Evolutionary conservation across 2,113 vertebrate species (phyloP), one percentile per base, ranked within the genome.

Genomic region (Sprattus sprattus): DNA sequence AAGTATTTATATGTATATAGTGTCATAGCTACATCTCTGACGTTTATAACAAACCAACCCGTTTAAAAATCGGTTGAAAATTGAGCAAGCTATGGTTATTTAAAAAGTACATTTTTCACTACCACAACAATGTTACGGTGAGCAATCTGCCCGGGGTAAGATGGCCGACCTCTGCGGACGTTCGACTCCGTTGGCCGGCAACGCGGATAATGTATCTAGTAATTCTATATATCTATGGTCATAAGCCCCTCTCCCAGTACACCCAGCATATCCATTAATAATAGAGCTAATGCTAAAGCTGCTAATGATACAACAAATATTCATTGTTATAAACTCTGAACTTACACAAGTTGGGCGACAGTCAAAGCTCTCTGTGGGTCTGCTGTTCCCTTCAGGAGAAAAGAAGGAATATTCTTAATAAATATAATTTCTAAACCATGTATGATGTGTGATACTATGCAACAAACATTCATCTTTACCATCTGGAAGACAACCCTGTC

Each of bases 311-410:
- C 54, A 60, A 22, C 0, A 60, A 18, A 60, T 22, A 60, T 5
- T 60, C 18, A 4, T 22, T 18, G 20, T 60, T 60, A 60, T 22
- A 60, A 6, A 60, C 20, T 22, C 49, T 84, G 13, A 28, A 98
- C 98, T 97, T 94, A 99, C 98, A 99, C 95, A 57, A 99, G 96
- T 84, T 91, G 95, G 86, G 98, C 98, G 86, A 99, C 98, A 2
- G 93, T 90, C 89, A 99, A 90, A 2, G 98, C 98, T 93, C 98
- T 94, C 86, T 97, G 95, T 46, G 97, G 95, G 85, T 99, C 96
- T 45, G 98, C 96, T 2, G 98, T 98, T 67, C 98, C 98, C 98
- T 99, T 83, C 88, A 5, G 78, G 46, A 81, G 2, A 82, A 1
- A 86, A 15, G 78, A 45, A 13, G 0, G 32, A 4, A n/a, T 54